These are phyloP conservation scores for Centroberyx gerrardi DNA, from an alignment of 2,797 vertebrate genomes.

Conservation along the genomic window DNA sequence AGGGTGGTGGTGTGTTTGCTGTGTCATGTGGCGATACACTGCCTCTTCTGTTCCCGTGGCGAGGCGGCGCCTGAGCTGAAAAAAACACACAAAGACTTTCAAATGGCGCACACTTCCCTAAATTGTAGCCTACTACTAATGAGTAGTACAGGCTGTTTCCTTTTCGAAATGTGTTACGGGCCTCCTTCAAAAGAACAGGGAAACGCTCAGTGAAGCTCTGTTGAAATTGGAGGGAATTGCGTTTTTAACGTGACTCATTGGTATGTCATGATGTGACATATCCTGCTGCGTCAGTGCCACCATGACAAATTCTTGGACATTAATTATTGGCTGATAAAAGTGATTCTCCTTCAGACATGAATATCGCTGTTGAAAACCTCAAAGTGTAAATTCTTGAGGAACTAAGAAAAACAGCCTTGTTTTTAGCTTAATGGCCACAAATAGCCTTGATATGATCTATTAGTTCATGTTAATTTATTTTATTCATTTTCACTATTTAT, in stretches of 20 bases:
- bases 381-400: no score
- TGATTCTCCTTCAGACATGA: no score
- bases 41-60: slow-evolving; percentile 69
- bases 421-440: no score
- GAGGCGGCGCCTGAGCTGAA: slow-evolving; percentile 38
- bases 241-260: not conserved
- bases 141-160: not conserved
- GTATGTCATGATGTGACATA: slow-evolving; percentile 22
- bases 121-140: not conserved
- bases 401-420: no score
- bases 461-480: no score
- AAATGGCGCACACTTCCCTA: not conserved
- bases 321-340: no score
- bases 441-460: no score
- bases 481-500: no score
- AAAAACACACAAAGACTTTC: slow-evolving; percentile 18
- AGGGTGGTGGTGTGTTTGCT: slow-evolving; percentile 61
- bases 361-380: no score
- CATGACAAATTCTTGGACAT: not conserved
- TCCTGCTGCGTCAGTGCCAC: not conserved
- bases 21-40: slow-evolving; percentile 71
- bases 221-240: not conserved
- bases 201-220: not conserved
- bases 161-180: slow-evolving; percentile 11
- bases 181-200: not conserved